These are phyloP conservation scores for Theodoxus fluviatilis DNA, from an alignment of 2,888 invertebrate genomes.

Conservation along the genomic window DNA sequence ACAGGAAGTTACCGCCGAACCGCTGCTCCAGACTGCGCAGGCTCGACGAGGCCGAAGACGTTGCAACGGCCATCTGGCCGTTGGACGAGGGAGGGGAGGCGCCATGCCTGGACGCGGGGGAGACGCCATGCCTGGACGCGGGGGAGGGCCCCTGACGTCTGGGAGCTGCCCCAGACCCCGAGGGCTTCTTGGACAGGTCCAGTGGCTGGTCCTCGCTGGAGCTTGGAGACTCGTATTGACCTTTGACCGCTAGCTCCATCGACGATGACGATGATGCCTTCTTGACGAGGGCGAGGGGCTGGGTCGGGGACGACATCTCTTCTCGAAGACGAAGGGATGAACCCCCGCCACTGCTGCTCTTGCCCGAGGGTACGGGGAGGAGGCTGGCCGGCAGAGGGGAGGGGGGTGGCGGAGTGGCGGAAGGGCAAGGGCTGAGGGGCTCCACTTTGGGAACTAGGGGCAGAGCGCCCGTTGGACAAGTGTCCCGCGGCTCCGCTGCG, in stretches of 20 bases:
- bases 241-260: too few relatives aligned
- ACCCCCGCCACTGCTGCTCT: not conserved
- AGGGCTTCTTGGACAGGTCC: conserved; percentile 49
- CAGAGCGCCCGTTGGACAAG: not conserved
- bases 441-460: not conserved
- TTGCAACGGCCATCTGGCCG: not conserved
- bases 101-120: not conserved
- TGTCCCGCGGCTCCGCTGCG: not conserved
- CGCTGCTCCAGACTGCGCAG: conserved; percentile 55
- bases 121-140: not conserved
- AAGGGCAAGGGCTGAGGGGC: not conserved
- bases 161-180: conserved; percentile 28
- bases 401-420: not conserved
- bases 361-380: not conserved
- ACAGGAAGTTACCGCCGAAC: conserved; percentile 54
- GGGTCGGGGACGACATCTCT: not conserved
- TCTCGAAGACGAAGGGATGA: too few relatives aligned
- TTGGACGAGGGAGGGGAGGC: not conserved
- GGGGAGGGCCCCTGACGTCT: conserved; percentile 2
- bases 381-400: not conserved
- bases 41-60: conserved; percentile 35
- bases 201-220: conserved; percentile 45
- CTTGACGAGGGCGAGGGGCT: too few relatives aligned
- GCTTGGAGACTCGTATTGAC: too few relatives aligned
- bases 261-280: too few relatives aligned